Base-by-base conservation (phyloP, 2,113 vertebrate species). In the Ceyx melanurus region DNA sequence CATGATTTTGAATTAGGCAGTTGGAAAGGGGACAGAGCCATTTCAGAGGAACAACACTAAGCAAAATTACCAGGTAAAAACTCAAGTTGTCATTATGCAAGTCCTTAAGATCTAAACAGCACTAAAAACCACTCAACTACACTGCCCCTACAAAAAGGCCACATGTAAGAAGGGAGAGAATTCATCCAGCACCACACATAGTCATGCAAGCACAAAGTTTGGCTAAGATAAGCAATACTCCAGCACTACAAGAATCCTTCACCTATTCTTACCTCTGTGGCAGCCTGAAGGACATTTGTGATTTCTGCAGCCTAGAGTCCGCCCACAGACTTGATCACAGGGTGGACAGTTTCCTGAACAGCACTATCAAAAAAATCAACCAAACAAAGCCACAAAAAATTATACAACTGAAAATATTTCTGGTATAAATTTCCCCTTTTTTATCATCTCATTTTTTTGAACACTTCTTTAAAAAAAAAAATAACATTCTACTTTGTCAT, bases 201-300 rank as follows among this genome's bases (percentile, higher is more conserved):
- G 21, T 12, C 22, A 43, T 5, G 17, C 19, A 82, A 80, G 10
- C 40, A 82, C 1, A 0, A 73, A 71, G 22, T n/a, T 9, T 50
- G 31, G 28, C 21, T 78, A 72, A 94, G 90, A 46, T 18, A 71
- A 77, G 56, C 31, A 62, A 29, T 28, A 74, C 60, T 71, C 33
- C 33, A 62, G 26, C 50, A 31, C 60, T 70, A 21, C 3, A 16
- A 23, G 40, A 15, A 83, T 87, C 66, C 23, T 91, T 74, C 58
- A 40, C 13, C 37, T 54, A 6, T 13, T 92, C 96, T 97, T 98
- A 99, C 99, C 99, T 98, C 98, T 99, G 94, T 99, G 99, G 94
- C 99, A 99, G 79, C 98, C 97, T 3, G 99, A 99, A 35, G 99
- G 99, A 95, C 99, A 99, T 96, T 99, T 99, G 96, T 99, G 99